These are phyloP conservation scores for Cossypha polioptera DNA, from an alignment of 2,797 vertebrate genomes.

Conservation along the genomic window DNA sequence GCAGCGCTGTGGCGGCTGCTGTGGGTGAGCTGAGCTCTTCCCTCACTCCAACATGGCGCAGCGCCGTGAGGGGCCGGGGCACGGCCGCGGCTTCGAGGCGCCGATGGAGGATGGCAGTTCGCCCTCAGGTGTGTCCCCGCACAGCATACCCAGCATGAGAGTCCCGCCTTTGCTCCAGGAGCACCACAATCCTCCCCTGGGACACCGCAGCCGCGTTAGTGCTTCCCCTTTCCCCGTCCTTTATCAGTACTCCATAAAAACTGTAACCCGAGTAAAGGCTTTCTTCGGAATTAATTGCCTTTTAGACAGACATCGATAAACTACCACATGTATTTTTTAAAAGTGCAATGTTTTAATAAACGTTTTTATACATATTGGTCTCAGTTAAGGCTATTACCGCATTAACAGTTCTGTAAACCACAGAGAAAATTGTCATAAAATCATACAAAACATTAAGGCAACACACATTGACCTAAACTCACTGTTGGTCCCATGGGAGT, in stretches of 20 bases:
- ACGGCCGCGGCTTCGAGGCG: too few relatives aligned
- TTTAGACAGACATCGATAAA: not conserved
- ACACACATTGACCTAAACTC: not conserved
- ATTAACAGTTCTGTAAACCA: conserved; percentile 67
- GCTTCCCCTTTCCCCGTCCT: not conserved
- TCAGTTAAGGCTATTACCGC: conserved; percentile 63
- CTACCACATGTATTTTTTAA: not conserved
- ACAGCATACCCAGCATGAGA: not conserved
- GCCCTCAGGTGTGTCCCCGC: not conserved
- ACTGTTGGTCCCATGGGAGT: conserved; percentile 22
- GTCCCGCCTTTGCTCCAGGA: not conserved
- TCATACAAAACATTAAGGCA: conserved; percentile 6
- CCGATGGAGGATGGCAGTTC: rapidly evolving
- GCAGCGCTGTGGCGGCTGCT: not conserved
- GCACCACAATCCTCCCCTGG: rapidly evolving
- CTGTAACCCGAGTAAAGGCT: rapidly evolving
- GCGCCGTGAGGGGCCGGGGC: not conserved
- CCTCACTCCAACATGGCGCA: rapidly evolving
- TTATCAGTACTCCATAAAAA: not conserved
- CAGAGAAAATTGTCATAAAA: conserved; percentile 41
- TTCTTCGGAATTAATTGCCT: rapidly evolving
- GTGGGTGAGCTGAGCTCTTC: rapidly evolving
- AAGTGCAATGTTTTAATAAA: conserved; percentile 69
- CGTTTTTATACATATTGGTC: conserved; percentile 64
- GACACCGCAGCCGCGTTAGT: rapidly evolving